Evolutionary conservation across 2,113 vertebrate species (phyloP).

Genomic region (Colius striatus): DNA sequence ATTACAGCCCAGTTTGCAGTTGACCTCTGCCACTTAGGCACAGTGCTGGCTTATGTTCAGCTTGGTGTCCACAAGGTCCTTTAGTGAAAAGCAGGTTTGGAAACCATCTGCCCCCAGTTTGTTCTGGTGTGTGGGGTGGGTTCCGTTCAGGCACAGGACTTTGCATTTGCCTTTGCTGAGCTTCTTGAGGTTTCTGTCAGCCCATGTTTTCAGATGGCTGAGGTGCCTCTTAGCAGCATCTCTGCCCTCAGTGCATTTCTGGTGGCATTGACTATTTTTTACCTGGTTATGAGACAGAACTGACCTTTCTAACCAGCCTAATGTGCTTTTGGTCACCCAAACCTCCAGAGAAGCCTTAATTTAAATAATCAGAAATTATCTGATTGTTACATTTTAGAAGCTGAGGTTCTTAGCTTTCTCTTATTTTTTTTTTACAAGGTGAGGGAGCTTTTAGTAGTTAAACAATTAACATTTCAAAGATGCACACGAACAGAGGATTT

Average conservation of each 20-base stretch:
- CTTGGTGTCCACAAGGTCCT: neutral
- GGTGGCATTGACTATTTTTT: neutral
- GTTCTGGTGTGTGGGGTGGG: neutral
- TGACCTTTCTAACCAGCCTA: neutral
- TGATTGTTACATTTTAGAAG: neutral
- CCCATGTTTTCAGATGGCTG: neutral
- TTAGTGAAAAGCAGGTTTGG: neutral
- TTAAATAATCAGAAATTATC: conserved; percentile 17
- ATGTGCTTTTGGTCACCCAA: neutral
- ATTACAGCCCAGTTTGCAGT: neutral
- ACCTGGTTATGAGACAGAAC: neutral
- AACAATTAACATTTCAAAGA: conserved; percentile 73
- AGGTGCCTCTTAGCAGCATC: neutral
- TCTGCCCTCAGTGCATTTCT: neutral
- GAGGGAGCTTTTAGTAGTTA: conserved; percentile 13
- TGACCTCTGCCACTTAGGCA: neutral
- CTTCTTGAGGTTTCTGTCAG: neutral
- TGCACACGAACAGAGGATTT: conserved; percentile 22
- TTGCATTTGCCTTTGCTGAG: neutral
- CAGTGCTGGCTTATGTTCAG: neutral
- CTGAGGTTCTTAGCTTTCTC: neutral
- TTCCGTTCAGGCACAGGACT: neutral
- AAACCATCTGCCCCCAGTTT: neutral
- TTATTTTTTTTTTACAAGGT: neutral
- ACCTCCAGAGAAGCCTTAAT: neutral